Base-by-base conservation (phyloP, 1,140 invertebrate species). In the Heliothis virescens region DNA sequence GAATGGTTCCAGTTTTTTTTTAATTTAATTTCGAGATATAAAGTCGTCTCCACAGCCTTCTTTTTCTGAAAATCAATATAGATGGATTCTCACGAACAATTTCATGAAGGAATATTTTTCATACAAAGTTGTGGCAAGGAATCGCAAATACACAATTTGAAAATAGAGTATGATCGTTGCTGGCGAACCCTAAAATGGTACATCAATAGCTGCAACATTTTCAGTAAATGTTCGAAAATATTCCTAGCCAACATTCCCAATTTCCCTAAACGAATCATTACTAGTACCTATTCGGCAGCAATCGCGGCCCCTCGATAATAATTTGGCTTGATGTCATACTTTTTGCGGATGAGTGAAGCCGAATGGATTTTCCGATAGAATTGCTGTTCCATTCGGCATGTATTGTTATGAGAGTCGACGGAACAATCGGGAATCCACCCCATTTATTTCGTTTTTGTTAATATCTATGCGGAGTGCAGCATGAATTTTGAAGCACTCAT, bases 311-410 rank as follows among this genome's bases (percentile, higher is more conserved):
- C 84, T 87, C 86, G 81, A 84, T 87, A 91, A 91, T 94, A 94
- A 92, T 92, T 92, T 89, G 84, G 83, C 85, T 88, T 90, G 84
- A 91, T 91, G 87, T 92, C 89, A 91, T 92, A 90, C 86, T 91
- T 91, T 90, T 92, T 86, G 81, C 90, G 87, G 86, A 88, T 88
- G 90, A 88, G 75, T 88, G 90, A 83, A 83, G 74, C 81, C 79
- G 82, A 91, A 90, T 91, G 90, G 86, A 88, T 92, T 94, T 93
- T 89, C 87, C 88, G 85, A 92, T 91, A 89, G 88, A 92, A 90
- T 91, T 91, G 88, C 81, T 88, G 83, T 79, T 82, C 53, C 79
- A 81, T 71, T 72, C 72, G 62, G 16, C 62, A 57, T 75, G 60
- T 80, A 76, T 81, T 81, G 73, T 81, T 81, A 80, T 50, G 71